Conservation (phyloP, 2,113 vertebrate genomes). For the Arothron firmamentum region DNA sequence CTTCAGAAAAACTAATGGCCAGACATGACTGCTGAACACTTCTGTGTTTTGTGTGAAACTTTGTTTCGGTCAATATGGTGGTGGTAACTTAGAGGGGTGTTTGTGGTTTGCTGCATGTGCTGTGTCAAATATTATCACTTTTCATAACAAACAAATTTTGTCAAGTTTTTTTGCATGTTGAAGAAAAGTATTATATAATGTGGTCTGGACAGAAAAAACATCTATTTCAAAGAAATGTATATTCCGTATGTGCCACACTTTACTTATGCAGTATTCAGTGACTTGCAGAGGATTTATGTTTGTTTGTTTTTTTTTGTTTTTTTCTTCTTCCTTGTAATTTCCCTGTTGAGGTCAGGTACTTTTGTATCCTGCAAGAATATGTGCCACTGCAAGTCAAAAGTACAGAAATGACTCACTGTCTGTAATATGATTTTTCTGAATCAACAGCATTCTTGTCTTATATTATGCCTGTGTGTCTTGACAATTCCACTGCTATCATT, state of each 20-base stretch:
- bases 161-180: slow-evolving; percentile 46
- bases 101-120: slow-evolving; percentile 37
- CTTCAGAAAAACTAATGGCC: too few species aligned
- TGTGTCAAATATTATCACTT: slow-evolving; percentile 4
- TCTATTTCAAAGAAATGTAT: slow-evolving; percentile 33
- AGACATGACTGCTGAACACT: too few species aligned
- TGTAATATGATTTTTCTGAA: slow-evolving; percentile 31
- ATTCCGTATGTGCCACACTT: slow-evolving; percentile 17
- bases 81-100: slow-evolving; percentile 26
- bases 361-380: too few species aligned
- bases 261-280: not conserved
- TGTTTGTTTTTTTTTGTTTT: not conserved
- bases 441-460: slow-evolving; percentile 22
- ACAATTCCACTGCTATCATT: too few species aligned
- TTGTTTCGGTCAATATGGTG: slow-evolving; percentile 19
- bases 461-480: too few species aligned
- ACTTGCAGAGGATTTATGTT: not conserved
- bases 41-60: slow-evolving; percentile 5
- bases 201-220: not conserved
- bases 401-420: slow-evolving; percentile 10
- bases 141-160: too few species aligned
- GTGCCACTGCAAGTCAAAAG: slow-evolving; percentile 27
- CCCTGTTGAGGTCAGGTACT: too few species aligned
- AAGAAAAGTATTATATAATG: slow-evolving; percentile 18
- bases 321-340: not conserved